Percentiles rank a stretch among this genome's conserved stretches.
Evolutionary conservation across 2,113 vertebrate species (phyloP).

Genomic region (Marcusenius ussheri): DNA sequence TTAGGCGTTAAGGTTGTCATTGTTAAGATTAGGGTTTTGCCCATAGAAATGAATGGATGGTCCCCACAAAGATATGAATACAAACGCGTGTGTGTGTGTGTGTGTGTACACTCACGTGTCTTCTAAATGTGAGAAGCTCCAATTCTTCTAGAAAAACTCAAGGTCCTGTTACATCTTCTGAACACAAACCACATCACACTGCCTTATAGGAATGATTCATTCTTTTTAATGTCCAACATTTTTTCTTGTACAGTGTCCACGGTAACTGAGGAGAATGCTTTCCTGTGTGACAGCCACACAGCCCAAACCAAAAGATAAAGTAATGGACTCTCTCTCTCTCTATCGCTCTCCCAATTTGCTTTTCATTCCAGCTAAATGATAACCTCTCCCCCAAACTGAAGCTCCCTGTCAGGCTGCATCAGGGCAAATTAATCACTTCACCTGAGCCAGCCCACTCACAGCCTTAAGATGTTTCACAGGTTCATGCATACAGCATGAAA

Average conservation of each 20-base stretch:
- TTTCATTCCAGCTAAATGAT: not conserved
- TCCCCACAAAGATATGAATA: too few species aligned
- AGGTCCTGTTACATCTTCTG: not conserved
- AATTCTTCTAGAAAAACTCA: not conserved
- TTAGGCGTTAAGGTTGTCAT: too few species aligned
- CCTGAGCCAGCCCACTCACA: not conserved
- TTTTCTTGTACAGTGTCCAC: constrained; percentile 50
- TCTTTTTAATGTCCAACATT: constrained; percentile 60
- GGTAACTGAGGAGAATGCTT: constrained; percentile 49
- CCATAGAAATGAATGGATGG: too few species aligned
- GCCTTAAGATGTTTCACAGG: not conserved
- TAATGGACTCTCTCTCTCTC: constrained; percentile 9
- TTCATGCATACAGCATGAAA: constrained; percentile 6
- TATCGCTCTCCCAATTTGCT: not conserved
- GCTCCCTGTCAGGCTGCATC: not conserved
- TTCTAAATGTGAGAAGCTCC: not conserved
- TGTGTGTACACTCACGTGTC: not conserved
- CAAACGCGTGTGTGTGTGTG: not conserved
- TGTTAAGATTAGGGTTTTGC: too few species aligned
- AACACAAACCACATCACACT: constrained; percentile 29
- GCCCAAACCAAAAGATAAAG: constrained; percentile 54
- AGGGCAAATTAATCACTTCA: not conserved
- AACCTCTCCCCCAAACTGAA: not conserved
- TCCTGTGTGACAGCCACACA: constrained; percentile 30
- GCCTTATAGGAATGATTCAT: constrained; percentile 49